A percentile compares a stretch with the other conserved stretches of the same genome.
phyloP scores from a whole-genome alignment of 2,888 invertebrate genomes.

The Melanophora roralis region DNA sequence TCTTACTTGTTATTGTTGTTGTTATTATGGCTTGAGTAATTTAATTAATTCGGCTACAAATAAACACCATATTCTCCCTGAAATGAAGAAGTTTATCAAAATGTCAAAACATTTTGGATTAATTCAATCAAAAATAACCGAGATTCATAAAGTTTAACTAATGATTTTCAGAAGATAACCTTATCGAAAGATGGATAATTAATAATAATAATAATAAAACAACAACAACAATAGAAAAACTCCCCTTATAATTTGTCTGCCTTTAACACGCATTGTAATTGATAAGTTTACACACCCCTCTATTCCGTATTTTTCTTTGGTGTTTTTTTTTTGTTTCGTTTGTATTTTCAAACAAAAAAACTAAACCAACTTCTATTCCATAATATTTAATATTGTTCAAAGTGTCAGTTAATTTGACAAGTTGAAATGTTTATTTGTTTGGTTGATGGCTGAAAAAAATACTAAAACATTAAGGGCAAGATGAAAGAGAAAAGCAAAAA shows the following conservation, averaged over 20 bases:
- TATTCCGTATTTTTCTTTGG: background rate
- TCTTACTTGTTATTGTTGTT: background rate
- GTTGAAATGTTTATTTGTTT: slow-evolving; percentile 59
- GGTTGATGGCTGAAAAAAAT: background rate
- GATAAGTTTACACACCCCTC: slow-evolving; percentile 8
- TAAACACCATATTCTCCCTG: background rate
- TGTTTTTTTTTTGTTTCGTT: no score
- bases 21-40: slow-evolving; percentile 3
- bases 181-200: slow-evolving; percentile 34
- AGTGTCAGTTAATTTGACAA: slow-evolving; percentile 62
- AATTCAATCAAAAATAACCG: slow-evolving; percentile 42
- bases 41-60: slow-evolving; percentile 5
- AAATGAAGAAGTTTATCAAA: background rate
- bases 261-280: slow-evolving; percentile 18
- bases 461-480: slow-evolving; percentile 5
- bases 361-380: slow-evolving; percentile 5
- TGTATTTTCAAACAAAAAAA: background rate
- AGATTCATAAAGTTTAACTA: slow-evolving; percentile 23
- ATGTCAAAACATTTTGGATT: slow-evolving; percentile 37
- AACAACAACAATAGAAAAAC: background rate
- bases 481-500: background rate
- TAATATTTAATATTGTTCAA: slow-evolving; percentile 58
- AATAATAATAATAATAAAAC: slow-evolving; percentile 11
- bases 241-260: background rate
- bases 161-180: slow-evolving; percentile 8